A percentile compares a stretch with the other conserved stretches of the same genome.
These are phyloP conservation scores for Oceanodroma leucorhoa DNA, from an alignment of 2,797 vertebrate genomes.

Conservation along the genomic window DNA sequence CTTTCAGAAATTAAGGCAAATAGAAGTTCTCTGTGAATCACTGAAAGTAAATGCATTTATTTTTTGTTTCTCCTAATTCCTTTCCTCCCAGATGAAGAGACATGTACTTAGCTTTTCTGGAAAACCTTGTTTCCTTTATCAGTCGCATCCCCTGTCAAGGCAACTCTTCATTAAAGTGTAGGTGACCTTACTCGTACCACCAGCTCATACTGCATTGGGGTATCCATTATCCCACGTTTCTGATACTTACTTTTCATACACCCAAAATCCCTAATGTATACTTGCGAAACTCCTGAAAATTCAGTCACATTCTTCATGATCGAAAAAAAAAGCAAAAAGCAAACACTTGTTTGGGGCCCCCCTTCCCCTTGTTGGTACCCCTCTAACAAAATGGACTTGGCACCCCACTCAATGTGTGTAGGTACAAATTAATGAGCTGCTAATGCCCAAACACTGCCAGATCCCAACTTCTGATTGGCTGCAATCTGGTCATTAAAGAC, in stretches of 20 bases:
- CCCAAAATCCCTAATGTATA: background rate
- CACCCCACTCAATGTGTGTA: background rate
- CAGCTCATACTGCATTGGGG: background rate
- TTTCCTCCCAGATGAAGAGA: background rate
- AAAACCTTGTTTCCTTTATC: background rate
- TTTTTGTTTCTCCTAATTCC: background rate
- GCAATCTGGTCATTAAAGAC: slow-evolving; percentile 54
- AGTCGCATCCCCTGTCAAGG: background rate
- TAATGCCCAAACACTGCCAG: slow-evolving; percentile 26
- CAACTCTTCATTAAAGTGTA: background rate
- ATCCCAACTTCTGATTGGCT: slow-evolving; percentile 29
- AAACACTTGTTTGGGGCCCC: background rate
- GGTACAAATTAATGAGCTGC: slow-evolving; percentile 50
- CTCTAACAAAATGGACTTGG: background rate
- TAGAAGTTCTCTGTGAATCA: background rate
- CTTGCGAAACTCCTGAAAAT: background rate
- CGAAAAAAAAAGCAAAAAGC: background rate
- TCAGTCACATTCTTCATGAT: background rate
- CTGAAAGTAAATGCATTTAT: background rate
- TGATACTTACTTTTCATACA: background rate
- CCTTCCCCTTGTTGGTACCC: background rate
- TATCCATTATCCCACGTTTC: background rate
- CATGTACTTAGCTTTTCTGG: background rate
- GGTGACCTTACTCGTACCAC: background rate
- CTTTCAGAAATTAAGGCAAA: background rate